These are phyloP conservation scores for Entelurus aequoreus DNA, from an alignment of 2,113 vertebrate species.

Conservation along the genomic window DNA sequence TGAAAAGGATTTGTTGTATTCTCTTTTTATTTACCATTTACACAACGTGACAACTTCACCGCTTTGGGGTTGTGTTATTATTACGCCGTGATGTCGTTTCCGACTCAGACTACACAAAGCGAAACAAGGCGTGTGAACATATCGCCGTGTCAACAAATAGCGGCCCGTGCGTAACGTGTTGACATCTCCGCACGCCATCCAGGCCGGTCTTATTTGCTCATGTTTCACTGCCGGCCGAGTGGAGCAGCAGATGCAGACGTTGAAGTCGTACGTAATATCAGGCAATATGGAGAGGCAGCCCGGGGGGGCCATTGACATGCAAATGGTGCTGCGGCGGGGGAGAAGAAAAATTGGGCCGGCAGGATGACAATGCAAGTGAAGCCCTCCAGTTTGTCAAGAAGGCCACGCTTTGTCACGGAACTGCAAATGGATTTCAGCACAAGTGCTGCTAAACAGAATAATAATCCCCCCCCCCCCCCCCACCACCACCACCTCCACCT, in stretches of 20 bases:
- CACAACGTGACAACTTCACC: too few species aligned
- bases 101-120: background rate
- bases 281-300: slow-evolving; percentile 67
- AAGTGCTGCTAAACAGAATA: slow-evolving; percentile 72
- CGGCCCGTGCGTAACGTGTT: slow-evolving; percentile 3
- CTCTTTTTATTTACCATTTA: too few species aligned
- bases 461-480: slow-evolving; percentile 41
- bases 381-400: slow-evolving; percentile 76
- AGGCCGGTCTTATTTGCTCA: slow-evolving; percentile 52
- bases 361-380: slow-evolving; percentile 74
- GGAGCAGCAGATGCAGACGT: slow-evolving; percentile 70
- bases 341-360: slow-evolving; percentile 67
- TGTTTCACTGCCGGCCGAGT: slow-evolving; percentile 56
- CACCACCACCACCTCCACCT: background rate
- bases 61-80: too few species aligned
- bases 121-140: slow-evolving; percentile 43
- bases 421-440: slow-evolving; percentile 69
- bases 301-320: slow-evolving; percentile 72
- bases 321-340: slow-evolving; percentile 64
- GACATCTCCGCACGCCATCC: slow-evolving; percentile 49
- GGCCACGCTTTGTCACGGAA: slow-evolving; percentile 70
- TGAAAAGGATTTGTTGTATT: too few species aligned
- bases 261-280: slow-evolving; percentile 73
- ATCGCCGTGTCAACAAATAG: slow-evolving; percentile 12
- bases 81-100: too few species aligned